Percentiles rank a stretch among this genome's conserved stretches.
Evolutionary conservation across 2,113 vertebrate genomes (phyloP).

Genomic region (Micronycteris hirsuta): DNA sequence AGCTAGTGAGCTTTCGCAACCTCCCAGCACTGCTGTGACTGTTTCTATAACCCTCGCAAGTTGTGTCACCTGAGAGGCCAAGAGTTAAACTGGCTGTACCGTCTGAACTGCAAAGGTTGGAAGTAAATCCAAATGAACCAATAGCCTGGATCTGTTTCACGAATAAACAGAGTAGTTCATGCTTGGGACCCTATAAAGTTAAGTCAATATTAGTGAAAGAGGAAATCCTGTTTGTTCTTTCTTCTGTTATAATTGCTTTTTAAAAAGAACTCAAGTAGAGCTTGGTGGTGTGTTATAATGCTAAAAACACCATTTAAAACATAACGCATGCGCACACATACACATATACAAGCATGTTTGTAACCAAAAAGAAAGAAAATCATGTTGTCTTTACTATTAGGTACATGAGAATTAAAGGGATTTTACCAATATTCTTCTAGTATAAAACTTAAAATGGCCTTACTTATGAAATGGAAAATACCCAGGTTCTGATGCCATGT

Average conservation of each 20-base stretch:
- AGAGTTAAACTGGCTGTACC: conserved; percentile 62
- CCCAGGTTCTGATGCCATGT: not conserved
- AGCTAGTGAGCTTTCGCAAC: conserved; percentile 52
- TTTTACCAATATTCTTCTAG: not conserved
- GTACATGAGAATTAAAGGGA: not conserved
- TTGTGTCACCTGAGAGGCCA: conserved; percentile 59
- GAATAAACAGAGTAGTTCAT: conserved; percentile 66
- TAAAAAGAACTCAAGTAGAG: conserved; percentile 35
- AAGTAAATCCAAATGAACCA: conserved; percentile 54
- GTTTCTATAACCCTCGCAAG: conserved; percentile 47
- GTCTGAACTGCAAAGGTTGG: conserved; percentile 61
- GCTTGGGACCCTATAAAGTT: conserved; percentile 64
- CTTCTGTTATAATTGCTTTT: conserved; percentile 58
- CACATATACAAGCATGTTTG: not conserved
- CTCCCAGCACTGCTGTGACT: conserved; percentile 12
- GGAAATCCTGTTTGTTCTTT: conserved; percentile 66
- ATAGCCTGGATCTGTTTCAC: conserved; percentile 59
- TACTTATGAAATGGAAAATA: conserved; percentile 26
- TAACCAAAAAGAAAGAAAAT: conserved; percentile 34
- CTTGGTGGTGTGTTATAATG: conserved; percentile 29
- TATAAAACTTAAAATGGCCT: conserved; percentile 4
- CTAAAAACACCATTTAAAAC: not conserved
- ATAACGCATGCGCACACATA: not conserved
- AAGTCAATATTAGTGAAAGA: conserved; percentile 69
- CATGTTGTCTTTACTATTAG: not conserved